These are phyloP conservation scores for Romanogobio albipinnatus DNA, from an alignment of 2,113 vertebrate species.

Conservation along the genomic window DNA sequence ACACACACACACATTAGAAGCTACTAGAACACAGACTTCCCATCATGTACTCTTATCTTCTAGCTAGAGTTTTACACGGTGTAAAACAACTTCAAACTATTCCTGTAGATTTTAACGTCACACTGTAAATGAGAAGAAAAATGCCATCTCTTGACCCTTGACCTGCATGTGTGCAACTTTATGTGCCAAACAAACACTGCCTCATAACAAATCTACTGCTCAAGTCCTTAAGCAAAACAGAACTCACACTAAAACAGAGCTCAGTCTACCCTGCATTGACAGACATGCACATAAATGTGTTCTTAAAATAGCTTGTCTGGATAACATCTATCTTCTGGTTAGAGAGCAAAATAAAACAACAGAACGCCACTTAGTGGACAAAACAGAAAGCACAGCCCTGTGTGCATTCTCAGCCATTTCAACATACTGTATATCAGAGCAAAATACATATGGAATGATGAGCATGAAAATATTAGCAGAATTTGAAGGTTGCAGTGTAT, in stretches of 20 bases:
- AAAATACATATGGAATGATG: not conserved
- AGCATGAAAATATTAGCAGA: not conserved
- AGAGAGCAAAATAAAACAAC: not conserved
- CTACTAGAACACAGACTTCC: not conserved
- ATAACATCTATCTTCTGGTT: not conserved
- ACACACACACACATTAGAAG: too few relatives aligned
- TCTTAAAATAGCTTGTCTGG: conserved; percentile 12
- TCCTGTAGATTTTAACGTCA: too few relatives aligned
- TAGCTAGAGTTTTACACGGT: not conserved
- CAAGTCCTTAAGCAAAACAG: too few relatives aligned
- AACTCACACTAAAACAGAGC: not conserved
- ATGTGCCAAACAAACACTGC: too few relatives aligned
- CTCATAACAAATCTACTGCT: too few relatives aligned
- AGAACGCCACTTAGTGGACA: conserved; percentile 35
- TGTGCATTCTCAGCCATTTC: not conserved
- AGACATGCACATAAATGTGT: not conserved
- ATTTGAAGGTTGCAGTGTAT: not conserved
- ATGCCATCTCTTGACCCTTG: too few relatives aligned
- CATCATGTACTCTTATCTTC: not conserved
- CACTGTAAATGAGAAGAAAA: too few relatives aligned
- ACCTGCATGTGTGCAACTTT: too few relatives aligned
- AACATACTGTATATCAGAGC: too few relatives aligned
- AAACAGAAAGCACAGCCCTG: not conserved
- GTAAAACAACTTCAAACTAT: too few relatives aligned
- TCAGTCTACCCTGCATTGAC: not conserved